Evolutionary conservation across 1,140 invertebrate genomes (phyloP).

Genomic region (Daktulosphaira vitifoliae): DNA sequence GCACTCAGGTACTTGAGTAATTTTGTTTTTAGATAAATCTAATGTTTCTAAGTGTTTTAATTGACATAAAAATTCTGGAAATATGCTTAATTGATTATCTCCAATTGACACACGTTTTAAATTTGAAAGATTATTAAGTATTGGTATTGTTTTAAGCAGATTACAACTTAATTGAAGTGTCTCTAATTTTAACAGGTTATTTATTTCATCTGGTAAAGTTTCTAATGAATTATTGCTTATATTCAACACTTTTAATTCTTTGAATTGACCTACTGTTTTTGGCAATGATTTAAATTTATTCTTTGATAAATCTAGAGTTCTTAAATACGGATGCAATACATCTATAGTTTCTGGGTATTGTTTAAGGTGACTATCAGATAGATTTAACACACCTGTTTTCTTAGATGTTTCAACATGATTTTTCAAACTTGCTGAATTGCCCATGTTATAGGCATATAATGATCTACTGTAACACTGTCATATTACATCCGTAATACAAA

Average conservation of each 20-base stretch:
- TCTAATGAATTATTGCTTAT: slow-evolving; percentile 61
- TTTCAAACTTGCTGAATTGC: slow-evolving; percentile 39
- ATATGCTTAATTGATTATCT: slow-evolving; percentile 68
- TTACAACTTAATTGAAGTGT: slow-evolving; percentile 55
- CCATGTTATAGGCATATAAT: too few relatives aligned
- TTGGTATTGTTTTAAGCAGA: slow-evolving; percentile 53
- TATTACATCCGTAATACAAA: too few relatives aligned
- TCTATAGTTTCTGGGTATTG: slow-evolving; percentile 57
- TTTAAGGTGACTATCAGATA: slow-evolving; percentile 58
- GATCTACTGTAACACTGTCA: too few relatives aligned
- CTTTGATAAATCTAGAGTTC: slow-evolving; percentile 83
- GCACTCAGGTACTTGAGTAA: slow-evolving; percentile 66
- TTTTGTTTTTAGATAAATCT: slow-evolving; percentile 83
- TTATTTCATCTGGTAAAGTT: slow-evolving; percentile 62
- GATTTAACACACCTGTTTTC: slow-evolving; percentile 41
- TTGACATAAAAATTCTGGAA: slow-evolving; percentile 69
- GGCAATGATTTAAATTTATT: slow-evolving; percentile 76
- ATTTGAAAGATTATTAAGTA: slow-evolving; percentile 50
- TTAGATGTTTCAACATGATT: slow-evolving; percentile 40
- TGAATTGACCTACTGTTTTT: slow-evolving; percentile 67
- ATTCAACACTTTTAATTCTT: slow-evolving; percentile 72
- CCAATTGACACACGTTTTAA: slow-evolving; percentile 69
- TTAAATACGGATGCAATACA: slow-evolving; percentile 49
- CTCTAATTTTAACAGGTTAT: slow-evolving; percentile 74
- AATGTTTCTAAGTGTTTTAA: slow-evolving; percentile 80